Base-by-base conservation (phyloP, 1,140 invertebrate species). In the Drosophila parabipectinata region DNA sequence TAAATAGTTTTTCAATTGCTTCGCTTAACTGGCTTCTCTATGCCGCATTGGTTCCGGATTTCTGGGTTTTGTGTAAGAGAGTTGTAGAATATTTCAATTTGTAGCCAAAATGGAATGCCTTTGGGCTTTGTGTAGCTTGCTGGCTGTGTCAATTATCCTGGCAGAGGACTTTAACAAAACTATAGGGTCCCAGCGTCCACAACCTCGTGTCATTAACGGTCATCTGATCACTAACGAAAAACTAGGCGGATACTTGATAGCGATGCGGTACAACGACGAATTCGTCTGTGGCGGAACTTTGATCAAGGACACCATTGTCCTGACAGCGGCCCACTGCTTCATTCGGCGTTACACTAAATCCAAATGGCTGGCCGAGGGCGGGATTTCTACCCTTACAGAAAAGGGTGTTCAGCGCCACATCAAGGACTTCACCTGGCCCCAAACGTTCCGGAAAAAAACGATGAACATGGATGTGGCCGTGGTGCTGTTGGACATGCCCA, bases 401-500 rank as follows among this genome's bases (percentile, higher is more conserved):
- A 2, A 3, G 1, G 72, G 71, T 0, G 1, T 10, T 4, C 41
- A 4, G 1, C 59, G 60, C 0, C 0, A 2, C 1, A 7, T 24
- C 4, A 62, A 44, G 41, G 68, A 63, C 26, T 3, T n/a, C 76
- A 0, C 26, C 6, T 3, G 62, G 34, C 34, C 85, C 7, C 6
- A 1, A 0, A 8, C 24, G 3, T 90, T 74, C 4, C 48, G 18
- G 1, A 34, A 61, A 2, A 0, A 1, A 0, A 32, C 30, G 4
- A 73, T 90, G 68, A 14, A 87, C 34, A 87, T 76, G 79, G 88
- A 90, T 60, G 79, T 90, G 21, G 66, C 87, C 0, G 39, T 90
- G 4, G 0, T 78, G 10, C 24, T 50, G 10, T 48, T 90, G 15
- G 2, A 3, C 1, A 18, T 7, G 0, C 54, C 76, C 1, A 3